Evolutionary conservation across 2,797 vertebrate species (phyloP).

Genomic region (Enteromius radiatus): DNA sequence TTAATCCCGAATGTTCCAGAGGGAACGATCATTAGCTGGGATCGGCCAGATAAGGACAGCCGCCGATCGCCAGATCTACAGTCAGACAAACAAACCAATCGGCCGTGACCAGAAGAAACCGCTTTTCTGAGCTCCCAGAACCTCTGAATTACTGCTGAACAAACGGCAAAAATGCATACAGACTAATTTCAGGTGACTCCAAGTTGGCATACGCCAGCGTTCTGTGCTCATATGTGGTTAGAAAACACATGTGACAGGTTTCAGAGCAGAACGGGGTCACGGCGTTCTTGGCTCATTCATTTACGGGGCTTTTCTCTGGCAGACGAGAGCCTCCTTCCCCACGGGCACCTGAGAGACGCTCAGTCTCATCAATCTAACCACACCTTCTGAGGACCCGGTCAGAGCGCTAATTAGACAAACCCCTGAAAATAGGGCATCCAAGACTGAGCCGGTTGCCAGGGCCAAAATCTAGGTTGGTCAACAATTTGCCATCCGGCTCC

Average conservation of each 20-base stretch:
- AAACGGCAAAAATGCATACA: not conserved
- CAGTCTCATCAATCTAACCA: slow-evolving; percentile 73
- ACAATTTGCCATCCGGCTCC: slow-evolving; percentile 51
- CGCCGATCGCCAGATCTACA: not conserved
- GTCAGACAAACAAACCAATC: not conserved
- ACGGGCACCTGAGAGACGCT: slow-evolving; percentile 52
- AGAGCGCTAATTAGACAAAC: slow-evolving; percentile 68
- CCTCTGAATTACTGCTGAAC: not conserved
- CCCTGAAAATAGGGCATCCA: slow-evolving; percentile 66
- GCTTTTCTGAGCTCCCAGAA: not conserved
- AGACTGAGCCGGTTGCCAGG: slow-evolving; percentile 17
- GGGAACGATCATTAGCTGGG: slow-evolving; percentile 71
- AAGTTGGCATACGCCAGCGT: not conserved
- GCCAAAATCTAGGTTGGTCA: slow-evolving; percentile 27
- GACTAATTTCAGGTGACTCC: not conserved
- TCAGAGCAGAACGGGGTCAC: slow-evolving; percentile 68
- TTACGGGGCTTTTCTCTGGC: slow-evolving; percentile 49
- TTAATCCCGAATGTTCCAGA: slow-evolving; percentile 59
- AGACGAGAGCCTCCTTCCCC: slow-evolving; percentile 56
- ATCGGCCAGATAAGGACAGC: slow-evolving; percentile 67
- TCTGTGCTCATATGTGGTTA: not conserved
- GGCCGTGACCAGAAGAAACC: not conserved
- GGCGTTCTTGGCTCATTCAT: slow-evolving; percentile 69
- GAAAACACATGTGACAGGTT: slow-evolving; percentile 1
- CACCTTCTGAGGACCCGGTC: slow-evolving; percentile 66